Conservation (phyloP, 2,113 vertebrate genomes). For the Actenoides hombroni region DNA sequence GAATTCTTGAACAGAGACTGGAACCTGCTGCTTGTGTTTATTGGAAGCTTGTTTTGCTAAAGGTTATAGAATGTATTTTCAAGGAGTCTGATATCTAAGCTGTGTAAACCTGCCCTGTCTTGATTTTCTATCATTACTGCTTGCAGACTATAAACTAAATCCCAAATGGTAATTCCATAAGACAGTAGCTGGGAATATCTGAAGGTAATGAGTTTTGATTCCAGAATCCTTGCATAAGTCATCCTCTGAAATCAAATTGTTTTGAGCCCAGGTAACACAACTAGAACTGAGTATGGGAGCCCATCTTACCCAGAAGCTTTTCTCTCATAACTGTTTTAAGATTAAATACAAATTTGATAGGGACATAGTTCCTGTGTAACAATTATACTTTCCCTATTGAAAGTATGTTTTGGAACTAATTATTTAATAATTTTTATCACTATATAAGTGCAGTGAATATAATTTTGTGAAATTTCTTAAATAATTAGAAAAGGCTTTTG, state of each 20-base stretch:
- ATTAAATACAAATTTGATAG: background rate
- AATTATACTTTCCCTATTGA: background rate
- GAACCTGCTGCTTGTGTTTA: background rate
- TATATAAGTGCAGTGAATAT: background rate
- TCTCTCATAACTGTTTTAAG: background rate
- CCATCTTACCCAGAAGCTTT: background rate
- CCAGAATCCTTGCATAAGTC: background rate
- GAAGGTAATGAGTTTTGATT: background rate
- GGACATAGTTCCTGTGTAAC: background rate
- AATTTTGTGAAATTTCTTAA: background rate
- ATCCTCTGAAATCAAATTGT: background rate
- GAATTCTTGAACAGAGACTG: background rate
- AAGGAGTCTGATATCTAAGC: background rate
- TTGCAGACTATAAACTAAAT: background rate
- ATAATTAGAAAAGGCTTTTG: constrained; percentile 43
- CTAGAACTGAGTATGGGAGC: background rate
- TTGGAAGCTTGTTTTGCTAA: constrained; percentile 13
- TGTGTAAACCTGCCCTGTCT: background rate
- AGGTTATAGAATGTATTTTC: background rate
- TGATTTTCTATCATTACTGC: background rate
- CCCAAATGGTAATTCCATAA: background rate
- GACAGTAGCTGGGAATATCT: background rate
- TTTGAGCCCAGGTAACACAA: background rate
- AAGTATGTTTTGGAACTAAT: background rate
- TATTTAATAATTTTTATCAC: background rate